Percentiles rank a stretch among this genome's conserved stretches.
These are phyloP conservation scores for Sminthurides aquaticus DNA, from an alignment of 2,888 invertebrate genomes.

Conservation along the genomic window DNA sequence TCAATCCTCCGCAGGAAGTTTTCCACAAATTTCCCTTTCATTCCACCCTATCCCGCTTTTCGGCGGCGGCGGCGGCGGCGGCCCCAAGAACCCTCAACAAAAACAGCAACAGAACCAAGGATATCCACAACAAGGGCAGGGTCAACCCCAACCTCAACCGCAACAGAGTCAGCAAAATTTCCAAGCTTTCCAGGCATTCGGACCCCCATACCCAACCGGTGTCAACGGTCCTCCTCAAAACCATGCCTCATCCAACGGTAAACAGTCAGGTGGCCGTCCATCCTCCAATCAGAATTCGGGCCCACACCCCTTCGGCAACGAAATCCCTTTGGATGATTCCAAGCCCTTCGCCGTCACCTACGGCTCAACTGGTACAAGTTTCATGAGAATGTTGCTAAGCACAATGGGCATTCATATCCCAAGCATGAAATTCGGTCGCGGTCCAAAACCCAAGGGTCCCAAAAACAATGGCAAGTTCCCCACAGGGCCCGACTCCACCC, in stretches of 20 bases:
- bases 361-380: slow-evolving; percentile 7
- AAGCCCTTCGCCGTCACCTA: slow-evolving; percentile 8
- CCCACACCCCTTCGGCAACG: slow-evolving; percentile 4
- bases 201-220: not conserved
- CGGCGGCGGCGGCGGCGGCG: not conserved
- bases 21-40: not conserved
- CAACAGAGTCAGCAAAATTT: not conserved
- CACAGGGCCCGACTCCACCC: not conserved
- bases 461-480: not conserved
- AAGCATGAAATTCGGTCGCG: not conserved
- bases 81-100: not conserved
- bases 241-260: not conserved
- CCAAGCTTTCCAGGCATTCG: not conserved
- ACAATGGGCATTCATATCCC: slow-evolving; percentile 16
- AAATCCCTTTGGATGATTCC: not conserved
- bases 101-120: slow-evolving; percentile 1
- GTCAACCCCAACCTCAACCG: slow-evolving; percentile 1
- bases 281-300: not conserved
- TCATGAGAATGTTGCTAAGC: slow-evolving; percentile 10
- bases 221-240: not conserved
- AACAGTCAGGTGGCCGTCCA: not conserved
- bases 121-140: slow-evolving; percentile 1
- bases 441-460: not conserved
- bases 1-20: not conserved
- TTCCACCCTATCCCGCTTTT: not conserved